Evolutionary conservation across 2,113 vertebrate genomes (phyloP).

Genomic region (Scortum barcoo): DNA sequence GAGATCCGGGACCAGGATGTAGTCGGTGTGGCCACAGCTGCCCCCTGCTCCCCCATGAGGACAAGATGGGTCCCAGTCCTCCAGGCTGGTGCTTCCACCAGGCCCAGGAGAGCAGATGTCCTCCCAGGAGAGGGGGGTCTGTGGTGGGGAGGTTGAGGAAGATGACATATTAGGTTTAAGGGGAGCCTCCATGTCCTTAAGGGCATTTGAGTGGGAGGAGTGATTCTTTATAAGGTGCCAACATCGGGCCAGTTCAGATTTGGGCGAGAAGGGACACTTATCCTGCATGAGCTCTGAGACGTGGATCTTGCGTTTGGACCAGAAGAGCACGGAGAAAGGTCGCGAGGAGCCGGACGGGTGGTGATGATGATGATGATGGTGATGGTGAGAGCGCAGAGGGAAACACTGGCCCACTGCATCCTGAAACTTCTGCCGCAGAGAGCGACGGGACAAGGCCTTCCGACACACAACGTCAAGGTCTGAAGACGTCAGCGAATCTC

Average conservation of each 20-base stretch:
- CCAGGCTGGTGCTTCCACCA: conserved; percentile 74
- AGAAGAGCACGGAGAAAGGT: conserved; percentile 85
- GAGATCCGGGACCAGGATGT: conserved; percentile 95
- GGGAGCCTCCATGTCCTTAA: conserved; percentile 81
- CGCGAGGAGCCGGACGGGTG: conserved; percentile 76
- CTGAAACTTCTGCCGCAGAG: conserved; percentile 95
- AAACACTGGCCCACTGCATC: conserved; percentile 97
- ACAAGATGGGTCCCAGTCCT: conserved; percentile 92
- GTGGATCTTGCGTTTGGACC: conserved; percentile 95
- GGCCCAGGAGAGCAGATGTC: conserved; percentile 77
- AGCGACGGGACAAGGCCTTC: conserved; percentile 89
- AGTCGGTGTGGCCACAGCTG: conserved; percentile 86
- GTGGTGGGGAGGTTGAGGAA: conserved; percentile 76
- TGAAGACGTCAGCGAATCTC: conserved; percentile 71
- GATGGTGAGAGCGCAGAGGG: conserved; percentile 90
- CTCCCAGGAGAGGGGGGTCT: conserved; percentile 82
- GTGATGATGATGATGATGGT: conserved; percentile 87
- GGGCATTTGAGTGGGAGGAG: conserved; percentile 79
- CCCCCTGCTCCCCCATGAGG: conserved; percentile 82
- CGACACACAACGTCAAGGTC: conserved; percentile 89
- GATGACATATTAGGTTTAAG: conserved; percentile 75
- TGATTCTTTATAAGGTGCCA: conserved; percentile 97
- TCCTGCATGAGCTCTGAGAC: conserved; percentile 97
- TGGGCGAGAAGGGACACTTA: conserved; percentile 94
- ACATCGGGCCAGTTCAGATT: conserved; percentile 92